A percentile compares a stretch with the other conserved stretches of the same genome.
These are phyloP conservation scores for Hoplostethus atlanticus DNA, from an alignment of 2,797 vertebrate species.

Conservation along the genomic window DNA sequence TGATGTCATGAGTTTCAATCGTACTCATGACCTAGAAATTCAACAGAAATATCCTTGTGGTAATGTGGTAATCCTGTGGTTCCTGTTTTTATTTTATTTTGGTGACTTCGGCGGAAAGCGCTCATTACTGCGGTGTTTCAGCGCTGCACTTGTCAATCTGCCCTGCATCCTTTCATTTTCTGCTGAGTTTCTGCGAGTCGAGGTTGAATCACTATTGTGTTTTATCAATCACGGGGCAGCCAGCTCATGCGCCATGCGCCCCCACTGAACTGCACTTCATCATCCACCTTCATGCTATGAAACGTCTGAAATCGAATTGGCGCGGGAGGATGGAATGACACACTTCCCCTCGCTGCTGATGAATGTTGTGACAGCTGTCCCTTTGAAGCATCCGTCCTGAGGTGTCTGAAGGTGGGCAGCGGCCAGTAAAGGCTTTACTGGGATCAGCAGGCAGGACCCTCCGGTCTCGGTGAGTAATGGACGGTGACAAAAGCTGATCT, in stretches of 20 bases:
- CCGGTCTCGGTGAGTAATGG: constrained; percentile 42
- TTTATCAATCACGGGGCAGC: neutral
- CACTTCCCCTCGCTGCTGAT: constrained; percentile 34
- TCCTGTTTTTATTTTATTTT: too few relatives aligned
- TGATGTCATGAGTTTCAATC: constrained; percentile 15
- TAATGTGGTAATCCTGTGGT: too few relatives aligned
- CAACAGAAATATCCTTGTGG: too few relatives aligned
- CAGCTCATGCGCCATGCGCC: neutral
- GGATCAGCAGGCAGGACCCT: constrained; percentile 48
- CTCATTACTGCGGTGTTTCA: too few relatives aligned
- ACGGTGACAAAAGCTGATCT: constrained; percentile 56
- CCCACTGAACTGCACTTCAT: constrained; percentile 12
- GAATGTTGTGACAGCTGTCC: constrained; percentile 61
- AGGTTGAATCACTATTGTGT: too few relatives aligned
- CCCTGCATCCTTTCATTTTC: too few relatives aligned
- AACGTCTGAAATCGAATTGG: constrained; percentile 20
- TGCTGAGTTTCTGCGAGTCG: too few relatives aligned
- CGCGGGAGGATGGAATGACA: constrained; percentile 2
- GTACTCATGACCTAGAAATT: neutral
- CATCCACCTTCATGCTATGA: constrained; percentile 9
- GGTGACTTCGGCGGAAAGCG: too few relatives aligned
- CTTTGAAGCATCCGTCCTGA: constrained; percentile 3
- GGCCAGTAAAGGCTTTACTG: constrained; percentile 40
- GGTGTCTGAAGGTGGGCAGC: constrained; percentile 20
- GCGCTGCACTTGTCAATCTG: too few relatives aligned